Evolutionary conservation across 2,113 vertebrate species (phyloP), one percentile per base, ranked within the genome.

Genomic region (Synodontis membranacea): DNA sequence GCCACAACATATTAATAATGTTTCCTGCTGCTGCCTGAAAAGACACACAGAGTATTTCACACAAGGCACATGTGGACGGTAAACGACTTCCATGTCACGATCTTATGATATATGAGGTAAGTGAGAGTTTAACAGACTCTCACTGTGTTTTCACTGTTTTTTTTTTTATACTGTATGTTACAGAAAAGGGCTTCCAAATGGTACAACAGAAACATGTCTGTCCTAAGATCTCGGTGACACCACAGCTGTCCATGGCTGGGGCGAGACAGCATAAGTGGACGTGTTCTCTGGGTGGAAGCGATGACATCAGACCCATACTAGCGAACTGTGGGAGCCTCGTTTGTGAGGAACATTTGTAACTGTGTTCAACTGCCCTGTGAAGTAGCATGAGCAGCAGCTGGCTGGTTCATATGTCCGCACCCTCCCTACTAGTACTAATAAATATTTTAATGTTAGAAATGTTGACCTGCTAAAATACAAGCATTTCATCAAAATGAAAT

Each of bases 1-100:
- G 98, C 98, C 98, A 99, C 92, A 99, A 93, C 98, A 99, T 99
- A 93, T 99, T 99, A 92, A 99, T 99, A 91, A 99, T 97, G 94
- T 98, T 99, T 89, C 97, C 98, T 31, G 98, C 98, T 48, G 98
- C 98, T 84, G 95, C 96, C 98, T 99, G 94, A 83, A 21, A 60
- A 89, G 37, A 89, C 37, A 93, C 56, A 82, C 76, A 75, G 42
- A 79, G 46, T 25, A 23, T 89, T 68, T 70, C 54, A 80, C 86
- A 62, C 60, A 19, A 54, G 37, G 37, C 8, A 31, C 17, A 42
- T 31, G n/a, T 76, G 28, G 19, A 39, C 12, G n/a, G 3, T 34
- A 48, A 12, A 21, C 1, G 10, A 28, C 4, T 42, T 56, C 21
- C 39, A 39, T 42, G 28, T 11, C n/a, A 50, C 34, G 28, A 52